Percentiles rank a stretch among this genome's conserved stretches.
Conservation (phyloP, 2,797 vertebrate species). For the Poecilia velifera region DNA sequence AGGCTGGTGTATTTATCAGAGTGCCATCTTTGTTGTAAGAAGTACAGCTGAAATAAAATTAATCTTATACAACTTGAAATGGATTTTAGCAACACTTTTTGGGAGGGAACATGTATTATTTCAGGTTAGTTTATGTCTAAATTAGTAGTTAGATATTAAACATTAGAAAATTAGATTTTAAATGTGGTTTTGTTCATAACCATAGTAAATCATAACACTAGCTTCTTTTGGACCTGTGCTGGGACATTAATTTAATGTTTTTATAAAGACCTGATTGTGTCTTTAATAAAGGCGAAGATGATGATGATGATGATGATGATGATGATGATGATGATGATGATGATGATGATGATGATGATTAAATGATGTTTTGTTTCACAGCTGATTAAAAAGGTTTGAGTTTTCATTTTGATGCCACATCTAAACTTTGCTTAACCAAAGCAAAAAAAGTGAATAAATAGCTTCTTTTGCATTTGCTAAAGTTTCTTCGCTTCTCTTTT, state of each 20-base stretch:
- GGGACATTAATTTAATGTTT: neutral
- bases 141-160: slow-evolving; percentile 15
- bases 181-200: slow-evolving; percentile 57
- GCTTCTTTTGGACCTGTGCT: slow-evolving; percentile 22
- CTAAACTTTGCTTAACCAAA: neutral
- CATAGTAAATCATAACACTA: slow-evolving; percentile 44
- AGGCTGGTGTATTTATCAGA: slow-evolving; percentile 15
- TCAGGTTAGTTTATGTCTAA: slow-evolving; percentile 23
- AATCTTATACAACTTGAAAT: slow-evolving; percentile 7
- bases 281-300: too few species aligned
- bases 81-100: slow-evolving; percentile 12
- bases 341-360: too few species aligned
- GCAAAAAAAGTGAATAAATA: neutral
- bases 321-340: too few species aligned
- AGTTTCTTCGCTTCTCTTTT: neutral
- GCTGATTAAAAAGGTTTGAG: neutral
- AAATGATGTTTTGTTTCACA: neutral
- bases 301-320: too few species aligned
- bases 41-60: slow-evolving; percentile 12
- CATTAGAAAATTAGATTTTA: slow-evolving; percentile 60
- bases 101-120: neutral
- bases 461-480: neutral
- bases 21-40: slow-evolving; percentile 45
- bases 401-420: neutral
- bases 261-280: neutral